Conservation (phyloP, 2,888 invertebrate species). For the Microctonus aethiopoides region DNA sequence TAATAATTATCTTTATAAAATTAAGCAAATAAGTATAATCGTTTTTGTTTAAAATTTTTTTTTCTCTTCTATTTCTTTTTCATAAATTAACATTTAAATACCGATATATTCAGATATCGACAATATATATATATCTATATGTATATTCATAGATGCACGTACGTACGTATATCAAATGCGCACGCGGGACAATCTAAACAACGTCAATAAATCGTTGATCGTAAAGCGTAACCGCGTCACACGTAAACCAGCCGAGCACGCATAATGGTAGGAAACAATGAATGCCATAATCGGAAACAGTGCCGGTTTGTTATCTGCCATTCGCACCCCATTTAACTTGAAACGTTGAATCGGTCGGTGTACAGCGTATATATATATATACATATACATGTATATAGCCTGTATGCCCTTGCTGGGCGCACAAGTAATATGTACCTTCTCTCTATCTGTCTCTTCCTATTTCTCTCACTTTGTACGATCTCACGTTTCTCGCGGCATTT, state of each 20-base stretch:
- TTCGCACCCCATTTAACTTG: constrained; percentile 68
- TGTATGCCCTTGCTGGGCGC: constrained; percentile 10
- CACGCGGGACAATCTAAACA: constrained; percentile 30
- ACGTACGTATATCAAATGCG: constrained; percentile 4
- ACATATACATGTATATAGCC: too few relatives aligned
- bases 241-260: constrained; percentile 65
- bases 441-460: background rate
- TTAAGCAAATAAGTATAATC: too few relatives aligned
- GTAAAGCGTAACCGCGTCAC: constrained; percentile 64
- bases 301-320: constrained; percentile 68
- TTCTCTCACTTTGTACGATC: constrained; percentile 18
- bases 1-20: background rate
- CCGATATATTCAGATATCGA: background rate
- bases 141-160: background rate
- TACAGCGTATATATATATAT: constrained; percentile 38
- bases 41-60: background rate
- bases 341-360: constrained; percentile 65
- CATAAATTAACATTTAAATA: background rate
- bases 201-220: constrained; percentile 48
- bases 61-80: background rate
- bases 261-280: constrained; percentile 68
- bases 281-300: constrained; percentile 68
- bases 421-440: constrained; percentile 23
- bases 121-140: background rate
- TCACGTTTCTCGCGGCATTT: constrained; percentile 51